A percentile compares a stretch with the other conserved stretches of the same genome.
Evolutionary conservation across 1,140 invertebrate genomes (phyloP).

Genomic region (Formica exsecta): DNA sequence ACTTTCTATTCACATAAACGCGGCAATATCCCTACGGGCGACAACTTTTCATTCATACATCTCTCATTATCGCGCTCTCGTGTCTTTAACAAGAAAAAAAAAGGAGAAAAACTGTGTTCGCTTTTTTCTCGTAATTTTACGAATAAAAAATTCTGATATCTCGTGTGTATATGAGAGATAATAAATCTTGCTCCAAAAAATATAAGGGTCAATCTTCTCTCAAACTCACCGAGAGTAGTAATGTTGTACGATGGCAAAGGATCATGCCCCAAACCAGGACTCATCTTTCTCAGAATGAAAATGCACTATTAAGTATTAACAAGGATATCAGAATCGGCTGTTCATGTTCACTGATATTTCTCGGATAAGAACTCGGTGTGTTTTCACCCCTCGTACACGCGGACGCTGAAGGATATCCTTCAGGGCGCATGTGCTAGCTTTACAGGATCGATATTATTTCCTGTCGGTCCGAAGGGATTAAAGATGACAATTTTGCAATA

Average conservation of each 20-base stretch:
- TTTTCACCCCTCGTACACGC: constrained; percentile 32
- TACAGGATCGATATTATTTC: constrained; percentile 63
- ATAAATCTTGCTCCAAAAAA: neutral
- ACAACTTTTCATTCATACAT: constrained; percentile 3
- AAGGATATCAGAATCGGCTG: constrained; percentile 23
- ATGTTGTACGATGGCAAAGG: constrained; percentile 82
- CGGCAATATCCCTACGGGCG: neutral
- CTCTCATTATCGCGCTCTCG: neutral
- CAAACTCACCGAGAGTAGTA: constrained; percentile 79
- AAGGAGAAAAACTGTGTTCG: neutral
- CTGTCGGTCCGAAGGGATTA: constrained; percentile 42
- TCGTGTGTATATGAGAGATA: neutral
- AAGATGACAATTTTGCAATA: constrained; percentile 39
- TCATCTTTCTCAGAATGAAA: constrained; percentile 75
- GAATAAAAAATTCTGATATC: neutral
- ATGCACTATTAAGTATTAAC: constrained; percentile 13
- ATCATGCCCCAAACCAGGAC: constrained; percentile 83
- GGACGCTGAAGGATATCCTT: constrained; percentile 47
- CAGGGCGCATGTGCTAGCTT: constrained; percentile 53
- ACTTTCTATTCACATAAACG: constrained; percentile 21
- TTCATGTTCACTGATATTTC: constrained; percentile 68
- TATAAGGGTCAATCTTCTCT: neutral
- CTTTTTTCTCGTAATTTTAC: neutral
- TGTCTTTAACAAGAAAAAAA: neutral
- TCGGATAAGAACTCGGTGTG: constrained; percentile 44